Evolutionary conservation across 92 coral and sea anemone genomes (phyloP).

Genomic region (Paragorgia papillata): DNA sequence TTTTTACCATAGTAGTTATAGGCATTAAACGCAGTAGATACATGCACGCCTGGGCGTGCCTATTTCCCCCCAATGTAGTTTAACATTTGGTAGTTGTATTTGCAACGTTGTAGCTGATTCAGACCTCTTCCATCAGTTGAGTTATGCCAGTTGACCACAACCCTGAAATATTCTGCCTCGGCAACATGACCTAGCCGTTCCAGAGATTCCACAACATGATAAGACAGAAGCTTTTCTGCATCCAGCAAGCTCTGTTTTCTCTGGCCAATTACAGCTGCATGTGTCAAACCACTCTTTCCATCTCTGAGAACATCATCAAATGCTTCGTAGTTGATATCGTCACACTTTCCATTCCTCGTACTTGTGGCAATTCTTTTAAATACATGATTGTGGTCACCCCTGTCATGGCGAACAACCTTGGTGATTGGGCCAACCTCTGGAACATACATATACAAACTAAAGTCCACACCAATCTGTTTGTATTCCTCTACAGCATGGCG

Average conservation of each 20-base stretch:
- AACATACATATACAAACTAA: constrained; percentile 32
- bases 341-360: constrained; percentile 26
- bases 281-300: constrained; percentile 54
- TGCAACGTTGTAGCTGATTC: neutral
- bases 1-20: too few species aligned
- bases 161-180: neutral
- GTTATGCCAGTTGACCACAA: neutral
- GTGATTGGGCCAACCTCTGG: constrained; percentile 45
- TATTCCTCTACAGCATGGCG: constrained; percentile 29
- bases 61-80: constrained; percentile 39
- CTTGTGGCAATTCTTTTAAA: constrained; percentile 48
- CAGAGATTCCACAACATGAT: constrained; percentile 43
- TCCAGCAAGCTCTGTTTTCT: constrained; percentile 54
- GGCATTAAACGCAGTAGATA: too few species aligned
- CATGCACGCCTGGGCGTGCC: too few species aligned
- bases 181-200: neutral
- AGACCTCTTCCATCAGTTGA: too few species aligned
- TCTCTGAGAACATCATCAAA: constrained; percentile 18
- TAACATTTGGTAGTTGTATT: neutral
- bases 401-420: constrained; percentile 40
- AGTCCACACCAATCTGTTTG: constrained; percentile 36
- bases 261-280: constrained; percentile 58
- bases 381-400: too few species aligned
- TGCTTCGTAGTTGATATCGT: constrained; percentile 26
- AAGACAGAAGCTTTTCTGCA: constrained; percentile 59